Base-by-base conservation (phyloP, 1,140 invertebrate species). In the Yoshiicerus persimilis region DNA sequence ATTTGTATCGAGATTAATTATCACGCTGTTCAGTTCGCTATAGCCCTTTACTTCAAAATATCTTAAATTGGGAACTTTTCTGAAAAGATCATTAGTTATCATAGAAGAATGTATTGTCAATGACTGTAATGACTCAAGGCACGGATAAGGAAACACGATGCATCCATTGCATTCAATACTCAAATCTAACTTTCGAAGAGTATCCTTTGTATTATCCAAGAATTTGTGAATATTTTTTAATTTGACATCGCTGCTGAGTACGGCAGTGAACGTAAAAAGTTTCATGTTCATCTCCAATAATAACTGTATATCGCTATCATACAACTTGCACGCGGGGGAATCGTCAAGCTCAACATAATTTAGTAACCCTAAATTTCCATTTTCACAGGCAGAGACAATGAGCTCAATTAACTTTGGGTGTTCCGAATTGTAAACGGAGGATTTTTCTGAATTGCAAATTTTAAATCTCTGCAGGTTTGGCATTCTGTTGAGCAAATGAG, bases 271-370 rank as follows among this genome's bases (percentile, higher is more conserved):
- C 11, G 30, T 80, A n/a, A 38, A 34, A n/a, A 80, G 75, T n/a
- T 80, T 80, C 75, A 80, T 80, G 9, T 80, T 80, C 75, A 80
- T 80, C 0, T 80, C 75, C 32, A 36, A 10, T 23, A 80, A 10
- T 20, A 80, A 20, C 38, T 80, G 75, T 23, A 80, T n/a, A 38
- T 80, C 75, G 34, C 34, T 80, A 38, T 80, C 75, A 1, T 4
- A 20, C n/a, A 80, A 80, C 38, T 80, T 80, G 75, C 75, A 36
- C n/a, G 75, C 75, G 11, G 30, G n/a, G 20, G 75, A 80, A 34
- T 80, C 75, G 38, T 80, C 75, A 80, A 80, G 75, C 75, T 80
- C 75, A 38, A 80, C 20, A 80, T 38, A 80, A 80, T 80, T 80
- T 16, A 80, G 75, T 38, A 80, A 10, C 2, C 75, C 75, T 38